A percentile compares a stretch with the other conserved stretches of the same genome.
Evolutionary conservation across 2,113 vertebrate species (phyloP).

Genomic region (Petaurus breviceps): DNA sequence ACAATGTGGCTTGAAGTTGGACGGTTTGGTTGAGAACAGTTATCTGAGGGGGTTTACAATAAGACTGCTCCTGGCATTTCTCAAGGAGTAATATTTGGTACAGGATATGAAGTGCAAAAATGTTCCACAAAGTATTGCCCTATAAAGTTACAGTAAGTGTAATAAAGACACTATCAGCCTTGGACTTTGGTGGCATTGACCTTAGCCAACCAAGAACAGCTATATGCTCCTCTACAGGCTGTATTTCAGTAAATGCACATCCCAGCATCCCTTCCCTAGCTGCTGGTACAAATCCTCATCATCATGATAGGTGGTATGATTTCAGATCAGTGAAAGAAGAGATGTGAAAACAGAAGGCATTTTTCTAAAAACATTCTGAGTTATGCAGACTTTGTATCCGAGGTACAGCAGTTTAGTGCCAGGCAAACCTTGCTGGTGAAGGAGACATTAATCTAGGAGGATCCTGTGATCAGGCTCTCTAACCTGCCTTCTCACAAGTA

Average conservation of each 20-base stretch:
- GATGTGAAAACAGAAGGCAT: not conserved
- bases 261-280: not conserved
- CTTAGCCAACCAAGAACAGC: not conserved
- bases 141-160: not conserved
- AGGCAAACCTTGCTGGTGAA: not conserved
- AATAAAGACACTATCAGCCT: not conserved
- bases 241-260: not conserved
- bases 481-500: constrained; percentile 3
- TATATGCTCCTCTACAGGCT: not conserved
- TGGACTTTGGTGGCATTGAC: not conserved
- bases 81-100: not conserved
- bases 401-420: not conserved
- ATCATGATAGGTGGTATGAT: not conserved
- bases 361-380: not conserved
- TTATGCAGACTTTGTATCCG: not conserved
- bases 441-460: fast-evolving
- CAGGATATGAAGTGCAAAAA: not conserved
- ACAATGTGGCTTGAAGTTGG: not conserved
- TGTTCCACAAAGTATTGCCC: not conserved
- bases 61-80: not conserved
- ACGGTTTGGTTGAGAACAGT: not conserved
- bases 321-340: not conserved
- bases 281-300: not conserved
- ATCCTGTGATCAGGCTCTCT: not conserved
- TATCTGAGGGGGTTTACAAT: not conserved